phyloP scores from a whole-genome alignment of 2,888 invertebrate species.

The Nomada ruficornis region DNA sequence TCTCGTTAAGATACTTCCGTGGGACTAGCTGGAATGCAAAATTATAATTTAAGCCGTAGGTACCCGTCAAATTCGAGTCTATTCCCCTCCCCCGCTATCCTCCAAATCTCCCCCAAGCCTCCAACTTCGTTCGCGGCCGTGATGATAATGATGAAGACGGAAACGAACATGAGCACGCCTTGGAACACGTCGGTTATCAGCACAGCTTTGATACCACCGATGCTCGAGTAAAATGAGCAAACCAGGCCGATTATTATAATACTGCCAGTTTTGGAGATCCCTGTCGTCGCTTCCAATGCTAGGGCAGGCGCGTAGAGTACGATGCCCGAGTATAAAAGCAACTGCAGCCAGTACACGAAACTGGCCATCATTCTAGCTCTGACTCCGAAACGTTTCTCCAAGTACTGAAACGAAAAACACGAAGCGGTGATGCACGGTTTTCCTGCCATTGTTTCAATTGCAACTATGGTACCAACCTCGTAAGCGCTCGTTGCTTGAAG shows the following conservation, averaged over 20 bases:
- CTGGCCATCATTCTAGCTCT: conserved; percentile 91
- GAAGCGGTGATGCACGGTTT: not conserved
- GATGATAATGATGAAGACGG: conserved; percentile 91
- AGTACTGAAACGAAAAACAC: conserved; percentile 87
- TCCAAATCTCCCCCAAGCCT: conserved; percentile 90
- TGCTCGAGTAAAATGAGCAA: conserved; percentile 94
- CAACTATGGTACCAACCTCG: conserved; percentile 82
- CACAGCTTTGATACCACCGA: conserved; percentile 97
- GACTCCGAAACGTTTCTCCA: conserved; percentile 94
- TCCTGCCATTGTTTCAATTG: not conserved
- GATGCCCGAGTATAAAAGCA: conserved; percentile 95
- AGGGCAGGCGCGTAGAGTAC: conserved; percentile 97
- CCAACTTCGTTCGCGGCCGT: conserved; percentile 90
- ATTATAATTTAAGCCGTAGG: conserved; percentile 48
- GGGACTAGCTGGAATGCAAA: too few relatives aligned
- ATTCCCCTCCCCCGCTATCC: conserved; percentile 88
- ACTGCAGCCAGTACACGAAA: conserved; percentile 93
- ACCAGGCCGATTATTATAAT: conserved; percentile 90
- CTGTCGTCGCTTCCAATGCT: conserved; percentile 94
- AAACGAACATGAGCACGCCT: conserved; percentile 93
- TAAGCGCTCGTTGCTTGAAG: conserved; percentile 86
- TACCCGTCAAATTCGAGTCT: conserved; percentile 90
- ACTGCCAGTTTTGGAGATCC: conserved; percentile 89
- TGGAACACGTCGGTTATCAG: conserved; percentile 94
- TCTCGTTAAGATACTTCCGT: not conserved